Conservation (phyloP, 2,888 invertebrate genomes). For the Artemia sp. region DNA sequence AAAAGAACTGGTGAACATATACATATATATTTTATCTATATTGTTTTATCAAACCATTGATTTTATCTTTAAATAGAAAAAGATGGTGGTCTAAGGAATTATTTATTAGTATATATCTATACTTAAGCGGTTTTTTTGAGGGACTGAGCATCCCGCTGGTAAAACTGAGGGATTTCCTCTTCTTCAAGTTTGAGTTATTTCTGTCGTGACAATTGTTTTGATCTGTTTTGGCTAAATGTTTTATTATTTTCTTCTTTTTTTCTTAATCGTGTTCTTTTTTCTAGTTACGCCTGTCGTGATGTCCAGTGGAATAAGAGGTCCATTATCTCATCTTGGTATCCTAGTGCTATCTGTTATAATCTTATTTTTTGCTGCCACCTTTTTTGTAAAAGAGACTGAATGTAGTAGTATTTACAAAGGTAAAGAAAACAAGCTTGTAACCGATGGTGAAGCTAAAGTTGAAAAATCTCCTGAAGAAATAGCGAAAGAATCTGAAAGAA, state of each 20-base stretch:
- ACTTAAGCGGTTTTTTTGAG: too few species aligned
- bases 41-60: too few species aligned
- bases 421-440: background rate
- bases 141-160: too few species aligned
- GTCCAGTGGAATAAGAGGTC: background rate
- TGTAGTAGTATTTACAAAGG: background rate
- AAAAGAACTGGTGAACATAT: too few species aligned
- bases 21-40: too few species aligned
- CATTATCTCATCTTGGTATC: background rate
- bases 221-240: background rate
- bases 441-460: conserved; percentile 1
- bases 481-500: background rate
- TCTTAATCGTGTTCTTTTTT: background rate
- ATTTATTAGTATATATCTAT: too few species aligned
- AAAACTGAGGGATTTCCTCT: too few species aligned
- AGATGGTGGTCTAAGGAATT: too few species aligned
- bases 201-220: background rate
- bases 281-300: background rate
- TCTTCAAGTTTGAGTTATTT: background rate
- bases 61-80: too few species aligned
- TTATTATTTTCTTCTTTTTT: background rate
- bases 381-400: conserved; percentile 1
- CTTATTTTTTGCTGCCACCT: background rate
- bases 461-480: background rate
- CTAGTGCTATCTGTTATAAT: background rate